Conservation (phyloP, 2,797 vertebrate species). For the Anguilla anguilla region DNA sequence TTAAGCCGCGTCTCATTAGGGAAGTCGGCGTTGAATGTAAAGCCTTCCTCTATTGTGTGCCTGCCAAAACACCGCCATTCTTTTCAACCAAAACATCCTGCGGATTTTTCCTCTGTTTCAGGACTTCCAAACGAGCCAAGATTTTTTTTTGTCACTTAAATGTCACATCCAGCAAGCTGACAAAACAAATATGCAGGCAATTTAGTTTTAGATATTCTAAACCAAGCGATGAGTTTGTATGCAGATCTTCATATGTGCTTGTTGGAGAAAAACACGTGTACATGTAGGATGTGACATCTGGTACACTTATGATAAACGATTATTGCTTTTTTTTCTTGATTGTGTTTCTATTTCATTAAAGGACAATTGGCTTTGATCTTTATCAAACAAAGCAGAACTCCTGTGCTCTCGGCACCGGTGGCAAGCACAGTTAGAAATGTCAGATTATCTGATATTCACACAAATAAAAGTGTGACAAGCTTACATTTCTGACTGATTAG, state of each 20-base stretch:
- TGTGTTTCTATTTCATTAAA: background rate
- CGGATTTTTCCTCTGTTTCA: background rate
- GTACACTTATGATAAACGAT: background rate
- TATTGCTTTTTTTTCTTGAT: background rate
- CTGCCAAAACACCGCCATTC: background rate
- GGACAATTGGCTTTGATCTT: background rate
- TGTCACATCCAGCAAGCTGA: background rate
- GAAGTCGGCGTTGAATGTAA: background rate
- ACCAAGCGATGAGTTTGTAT: background rate
- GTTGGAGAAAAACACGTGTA: background rate
- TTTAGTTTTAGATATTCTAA: background rate
- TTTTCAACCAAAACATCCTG: background rate
- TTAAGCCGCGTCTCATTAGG: background rate
- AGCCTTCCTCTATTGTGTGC: background rate
- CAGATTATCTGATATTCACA: conserved; percentile 2
- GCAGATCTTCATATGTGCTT: background rate
- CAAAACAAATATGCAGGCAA: background rate
- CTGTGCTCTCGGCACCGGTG: background rate
- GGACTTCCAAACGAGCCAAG: background rate
- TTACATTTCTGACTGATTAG: background rate
- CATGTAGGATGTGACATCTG: background rate
- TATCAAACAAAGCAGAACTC: background rate
- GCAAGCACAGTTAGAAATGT: background rate
- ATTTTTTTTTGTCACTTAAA: background rate
- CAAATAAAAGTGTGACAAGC: background rate